Conservation (phyloP, 2,888 invertebrate species). For the Eristalis arbustorum region DNA sequence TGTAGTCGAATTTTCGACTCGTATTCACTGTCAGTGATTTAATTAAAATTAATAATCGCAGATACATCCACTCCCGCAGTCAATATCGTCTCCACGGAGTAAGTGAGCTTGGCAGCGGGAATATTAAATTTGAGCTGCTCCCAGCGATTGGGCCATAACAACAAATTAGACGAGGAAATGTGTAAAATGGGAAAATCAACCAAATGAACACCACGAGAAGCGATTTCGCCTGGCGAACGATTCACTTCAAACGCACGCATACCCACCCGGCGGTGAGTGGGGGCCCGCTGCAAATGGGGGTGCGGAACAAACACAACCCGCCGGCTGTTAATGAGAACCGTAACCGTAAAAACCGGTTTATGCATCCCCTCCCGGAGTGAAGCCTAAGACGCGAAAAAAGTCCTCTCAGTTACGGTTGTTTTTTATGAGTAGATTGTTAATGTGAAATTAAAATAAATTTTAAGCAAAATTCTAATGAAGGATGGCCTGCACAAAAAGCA, state of each 20-base stretch:
- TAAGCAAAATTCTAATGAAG: constrained; percentile 31
- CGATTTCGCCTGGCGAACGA: neutral
- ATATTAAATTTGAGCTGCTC: constrained; percentile 10
- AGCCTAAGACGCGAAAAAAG: neutral
- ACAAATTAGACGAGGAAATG: constrained; percentile 20
- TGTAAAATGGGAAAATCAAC: constrained; percentile 34
- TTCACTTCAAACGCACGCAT: neutral
- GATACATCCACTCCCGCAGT: neutral
- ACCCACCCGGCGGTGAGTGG: too few relatives aligned
- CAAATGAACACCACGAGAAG: constrained; percentile 1
- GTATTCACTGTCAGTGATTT: constrained; percentile 21
- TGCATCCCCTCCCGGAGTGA: neutral
- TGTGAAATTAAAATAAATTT: constrained; percentile 44
- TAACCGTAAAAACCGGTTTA: constrained; percentile 31
- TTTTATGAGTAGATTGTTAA: constrained; percentile 32
- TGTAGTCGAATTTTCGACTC: too few relatives aligned
- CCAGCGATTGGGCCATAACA: constrained; percentile 11
- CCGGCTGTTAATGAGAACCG: constrained; percentile 21
- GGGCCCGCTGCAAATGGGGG: neutral
- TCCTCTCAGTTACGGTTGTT: neutral
- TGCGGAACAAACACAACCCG: constrained; percentile 11
- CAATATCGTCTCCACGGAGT: neutral
- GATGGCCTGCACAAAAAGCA: neutral
- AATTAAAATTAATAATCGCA: constrained; percentile 50
- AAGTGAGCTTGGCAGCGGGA: neutral